Evolutionary conservation across 2,113 vertebrate genomes (phyloP).

Genomic region (Anthoscopus minutus): DNA sequence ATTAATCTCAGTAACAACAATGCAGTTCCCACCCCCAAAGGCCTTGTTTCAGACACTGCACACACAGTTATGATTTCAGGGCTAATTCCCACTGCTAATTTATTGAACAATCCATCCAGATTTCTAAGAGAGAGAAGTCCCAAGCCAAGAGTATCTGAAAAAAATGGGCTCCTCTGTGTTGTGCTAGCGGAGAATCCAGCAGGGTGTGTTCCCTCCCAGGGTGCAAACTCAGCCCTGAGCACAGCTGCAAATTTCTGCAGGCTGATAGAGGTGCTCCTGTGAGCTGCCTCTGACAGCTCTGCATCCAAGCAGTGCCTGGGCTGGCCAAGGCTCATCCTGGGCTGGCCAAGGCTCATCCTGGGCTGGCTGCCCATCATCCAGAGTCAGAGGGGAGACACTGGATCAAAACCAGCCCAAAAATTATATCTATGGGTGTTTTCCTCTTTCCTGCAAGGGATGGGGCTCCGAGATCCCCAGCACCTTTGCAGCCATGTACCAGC

Average conservation of each 20-base stretch:
- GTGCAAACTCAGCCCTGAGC: not conserved
- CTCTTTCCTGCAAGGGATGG: not conserved
- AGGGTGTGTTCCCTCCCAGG: not conserved
- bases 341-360: not conserved
- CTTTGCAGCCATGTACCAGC: not conserved
- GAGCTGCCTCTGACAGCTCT: not conserved
- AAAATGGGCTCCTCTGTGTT: not conserved
- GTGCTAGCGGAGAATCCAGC: not conserved
- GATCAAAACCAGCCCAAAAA: accelerated
- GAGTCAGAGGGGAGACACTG: not conserved
- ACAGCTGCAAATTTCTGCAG: not conserved
- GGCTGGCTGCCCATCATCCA: not conserved
- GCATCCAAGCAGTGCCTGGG: not conserved
- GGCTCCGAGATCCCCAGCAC: not conserved
- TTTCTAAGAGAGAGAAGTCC: too few relatives aligned
- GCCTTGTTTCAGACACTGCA: not conserved
- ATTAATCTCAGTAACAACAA: not conserved
- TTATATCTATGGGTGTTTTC: accelerated
- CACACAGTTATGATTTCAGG: not conserved
- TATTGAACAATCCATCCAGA: not conserved
- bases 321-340: not conserved
- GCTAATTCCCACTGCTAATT: not conserved
- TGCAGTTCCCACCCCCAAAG: not conserved
- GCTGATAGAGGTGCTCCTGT: accelerated
- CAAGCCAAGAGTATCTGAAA: not conserved